Conservation (phyloP, 2,113 vertebrate species). For the Triplophysa tibetana region DNA sequence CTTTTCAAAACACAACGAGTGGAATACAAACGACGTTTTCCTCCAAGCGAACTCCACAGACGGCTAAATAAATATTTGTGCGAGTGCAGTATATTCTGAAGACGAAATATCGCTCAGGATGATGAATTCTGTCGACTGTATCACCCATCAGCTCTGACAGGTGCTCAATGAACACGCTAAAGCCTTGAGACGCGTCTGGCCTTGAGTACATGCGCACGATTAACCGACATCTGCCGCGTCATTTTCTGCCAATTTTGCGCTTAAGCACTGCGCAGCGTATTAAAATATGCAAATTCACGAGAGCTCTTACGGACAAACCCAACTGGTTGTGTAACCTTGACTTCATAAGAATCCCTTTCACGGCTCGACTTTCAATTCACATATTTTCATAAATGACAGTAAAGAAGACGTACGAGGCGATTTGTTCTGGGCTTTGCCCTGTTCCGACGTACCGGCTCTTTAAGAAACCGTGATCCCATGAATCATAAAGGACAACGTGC, state of each 20-base stretch:
- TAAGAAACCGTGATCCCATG: constrained; percentile 50
- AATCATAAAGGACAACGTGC: constrained; percentile 64
- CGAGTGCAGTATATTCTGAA: constrained; percentile 40
- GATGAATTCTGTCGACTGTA: constrained; percentile 57
- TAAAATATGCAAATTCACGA: constrained; percentile 70
- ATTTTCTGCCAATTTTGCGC: constrained; percentile 68
- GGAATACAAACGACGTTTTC: constrained; percentile 4
- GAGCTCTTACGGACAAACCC: constrained; percentile 41
- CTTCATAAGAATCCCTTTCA: constrained; percentile 67
- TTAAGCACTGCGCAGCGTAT: constrained; percentile 68
- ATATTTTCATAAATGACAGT: constrained; percentile 72
- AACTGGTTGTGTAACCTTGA: constrained; percentile 69
- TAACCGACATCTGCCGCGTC: constrained; percentile 64
- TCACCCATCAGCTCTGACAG: constrained; percentile 67
- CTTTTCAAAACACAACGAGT: neutral
- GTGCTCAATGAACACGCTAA: constrained; percentile 66
- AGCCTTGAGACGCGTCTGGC: constrained; percentile 60
- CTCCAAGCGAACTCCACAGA: neutral
- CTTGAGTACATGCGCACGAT: constrained; percentile 66
- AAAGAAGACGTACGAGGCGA: constrained; percentile 68
- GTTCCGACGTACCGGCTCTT: constrained; percentile 49
- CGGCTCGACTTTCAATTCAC: constrained; percentile 60
- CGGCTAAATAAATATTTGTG: constrained; percentile 48
- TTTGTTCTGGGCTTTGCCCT: constrained; percentile 61
- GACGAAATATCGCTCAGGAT: constrained; percentile 56